Evolutionary conservation across 2,888 invertebrate genomes (phyloP).

Genomic region (Drosophila macrospina): DNA sequence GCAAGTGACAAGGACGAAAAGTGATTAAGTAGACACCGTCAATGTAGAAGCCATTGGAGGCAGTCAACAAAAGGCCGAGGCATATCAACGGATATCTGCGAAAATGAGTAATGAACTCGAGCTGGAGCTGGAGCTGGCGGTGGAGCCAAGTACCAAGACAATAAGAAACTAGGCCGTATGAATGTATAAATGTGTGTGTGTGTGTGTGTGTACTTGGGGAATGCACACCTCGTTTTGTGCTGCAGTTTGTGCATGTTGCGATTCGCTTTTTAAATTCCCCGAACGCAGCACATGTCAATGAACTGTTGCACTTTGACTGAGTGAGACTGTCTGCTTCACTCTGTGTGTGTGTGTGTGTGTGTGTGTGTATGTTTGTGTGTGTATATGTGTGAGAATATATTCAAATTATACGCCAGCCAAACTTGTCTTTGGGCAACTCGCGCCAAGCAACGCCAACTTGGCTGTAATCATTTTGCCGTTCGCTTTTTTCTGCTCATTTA

Average conservation of each 20-base stretch:
- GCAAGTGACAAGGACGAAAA: constrained; percentile 50
- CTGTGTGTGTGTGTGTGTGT: constrained; percentile 23
- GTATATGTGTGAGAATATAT: constrained; percentile 45
- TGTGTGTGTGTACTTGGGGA: constrained; percentile 34
- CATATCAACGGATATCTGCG: constrained; percentile 73
- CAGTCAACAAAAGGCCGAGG: constrained; percentile 37
- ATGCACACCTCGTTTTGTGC: constrained; percentile 38
- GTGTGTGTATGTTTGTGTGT: constrained; percentile 14
- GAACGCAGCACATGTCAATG: constrained; percentile 71
- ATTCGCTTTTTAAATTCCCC: constrained; percentile 62
- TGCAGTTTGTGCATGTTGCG: constrained; percentile 38
- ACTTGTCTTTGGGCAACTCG: constrained; percentile 69
- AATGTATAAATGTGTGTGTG: constrained; percentile 25
- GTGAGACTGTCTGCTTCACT: constrained; percentile 23
- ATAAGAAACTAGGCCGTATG: constrained; percentile 69
- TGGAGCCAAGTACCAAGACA: constrained; percentile 47
- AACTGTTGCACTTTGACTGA: constrained; percentile 53
- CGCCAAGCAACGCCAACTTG: constrained; percentile 33
- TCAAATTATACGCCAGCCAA: constrained; percentile 69
- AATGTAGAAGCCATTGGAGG: constrained; percentile 21
- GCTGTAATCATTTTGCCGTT: constrained; percentile 74
- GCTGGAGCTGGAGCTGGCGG: constrained; percentile 63
- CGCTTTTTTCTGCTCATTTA: constrained; percentile 75
- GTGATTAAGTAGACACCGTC: constrained; percentile 70
- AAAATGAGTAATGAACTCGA: constrained; percentile 80